Conservation (phyloP, 2,888 invertebrate genomes). For the Cataglyphis altisquamis region DNA sequence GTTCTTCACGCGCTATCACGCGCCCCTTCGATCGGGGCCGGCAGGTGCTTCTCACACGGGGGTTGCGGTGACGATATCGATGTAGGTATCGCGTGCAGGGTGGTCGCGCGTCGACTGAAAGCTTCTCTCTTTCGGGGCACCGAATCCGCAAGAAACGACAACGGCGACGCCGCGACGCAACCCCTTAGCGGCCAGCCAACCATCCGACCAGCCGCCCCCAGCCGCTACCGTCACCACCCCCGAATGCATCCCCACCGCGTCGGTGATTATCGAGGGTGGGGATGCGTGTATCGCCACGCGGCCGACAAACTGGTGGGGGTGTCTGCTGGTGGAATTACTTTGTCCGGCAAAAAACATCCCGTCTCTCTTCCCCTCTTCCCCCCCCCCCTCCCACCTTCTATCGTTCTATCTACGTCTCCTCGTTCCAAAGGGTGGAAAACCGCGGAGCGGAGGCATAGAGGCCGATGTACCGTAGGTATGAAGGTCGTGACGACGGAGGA, state of each 20-base stretch:
- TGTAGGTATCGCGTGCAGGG: constrained; percentile 58
- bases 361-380: constrained; percentile 7
- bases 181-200: constrained; percentile 72
- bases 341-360: constrained; percentile 71
- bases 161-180: constrained; percentile 77
- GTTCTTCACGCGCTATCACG: constrained; percentile 44
- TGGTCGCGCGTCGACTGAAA: constrained; percentile 82
- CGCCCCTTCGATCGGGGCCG: constrained; percentile 24
- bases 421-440: constrained; percentile 53
- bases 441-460: constrained; percentile 45
- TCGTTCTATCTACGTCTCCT: background rate
- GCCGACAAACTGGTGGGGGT: constrained; percentile 78
- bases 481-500: constrained; percentile 37
- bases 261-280: constrained; percentile 64
- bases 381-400: background rate
- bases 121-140: constrained; percentile 69
- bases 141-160: constrained; percentile 76
- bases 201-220: constrained; percentile 63
- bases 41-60: constrained; percentile 15
- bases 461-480: constrained; percentile 49
- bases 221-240: constrained; percentile 49
- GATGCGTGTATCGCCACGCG: constrained; percentile 76
- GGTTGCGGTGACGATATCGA: constrained; percentile 30
- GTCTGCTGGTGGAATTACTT: constrained; percentile 81
- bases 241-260: constrained; percentile 58